A percentile compares a stretch with the other conserved stretches of the same genome.
These are phyloP conservation scores for Sclerurus mexicanus DNA, from an alignment of 2,113 vertebrate species.

Conservation along the genomic window DNA sequence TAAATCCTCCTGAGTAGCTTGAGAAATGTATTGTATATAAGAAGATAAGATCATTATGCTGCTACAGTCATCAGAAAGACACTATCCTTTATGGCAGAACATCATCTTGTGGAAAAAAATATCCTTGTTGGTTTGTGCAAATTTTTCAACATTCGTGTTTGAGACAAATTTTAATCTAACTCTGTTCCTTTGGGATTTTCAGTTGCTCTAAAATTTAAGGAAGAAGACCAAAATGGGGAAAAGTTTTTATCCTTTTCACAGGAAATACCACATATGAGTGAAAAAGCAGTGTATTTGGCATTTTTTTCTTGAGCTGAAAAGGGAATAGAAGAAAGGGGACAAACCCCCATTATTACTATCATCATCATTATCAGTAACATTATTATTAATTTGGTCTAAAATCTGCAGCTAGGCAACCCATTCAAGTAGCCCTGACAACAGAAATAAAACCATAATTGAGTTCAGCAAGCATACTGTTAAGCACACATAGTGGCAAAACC, in stretches of 20 bases:
- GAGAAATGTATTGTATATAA: background rate
- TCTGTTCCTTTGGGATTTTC: constrained; percentile 18
- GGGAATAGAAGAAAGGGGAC: background rate
- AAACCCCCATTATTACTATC: background rate
- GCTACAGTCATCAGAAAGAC: background rate
- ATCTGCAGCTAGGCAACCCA: constrained; percentile 50
- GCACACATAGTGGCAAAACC: background rate
- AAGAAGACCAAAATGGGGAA: background rate
- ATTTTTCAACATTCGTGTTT: constrained; percentile 19
- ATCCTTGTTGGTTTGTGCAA: background rate
- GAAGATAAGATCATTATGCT: background rate
- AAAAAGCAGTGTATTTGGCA: background rate
- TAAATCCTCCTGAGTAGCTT: background rate
- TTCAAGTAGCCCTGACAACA: constrained; percentile 57
- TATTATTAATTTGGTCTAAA: constrained; percentile 42
- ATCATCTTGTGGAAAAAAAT: constrained; percentile 30
- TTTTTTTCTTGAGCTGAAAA: background rate
- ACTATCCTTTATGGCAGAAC: constrained; percentile 2
- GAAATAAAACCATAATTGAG: background rate
- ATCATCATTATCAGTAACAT: background rate
- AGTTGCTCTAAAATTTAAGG: constrained; percentile 11
- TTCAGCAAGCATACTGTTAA: background rate
- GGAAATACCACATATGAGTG: background rate
- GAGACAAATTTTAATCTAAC: constrained; percentile 4
- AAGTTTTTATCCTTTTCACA: background rate